Evolutionary conservation across 2,888 invertebrate species (phyloP), one percentile per base, ranked within the genome.

Genomic region (Eupithecia vulgata): DNA sequence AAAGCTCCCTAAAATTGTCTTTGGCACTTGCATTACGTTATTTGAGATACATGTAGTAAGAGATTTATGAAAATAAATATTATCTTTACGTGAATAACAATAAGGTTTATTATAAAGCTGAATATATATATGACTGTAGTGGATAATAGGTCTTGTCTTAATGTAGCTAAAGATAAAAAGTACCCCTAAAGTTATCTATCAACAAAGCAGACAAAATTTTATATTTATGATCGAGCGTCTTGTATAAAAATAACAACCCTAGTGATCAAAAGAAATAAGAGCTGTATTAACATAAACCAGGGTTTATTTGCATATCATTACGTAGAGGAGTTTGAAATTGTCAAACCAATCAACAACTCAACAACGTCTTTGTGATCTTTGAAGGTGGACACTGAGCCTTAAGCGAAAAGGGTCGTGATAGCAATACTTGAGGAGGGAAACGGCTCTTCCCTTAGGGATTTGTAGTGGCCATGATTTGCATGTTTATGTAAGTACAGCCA

Each of bases 11-110:
- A 90, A 89, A 74, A 87, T 89, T 88, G 87, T 88, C 85, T 90
- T 93, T 93, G 93, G 93, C 93, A 93, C 93, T 93, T 92, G 85
- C 85, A 85, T 91, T 90, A 88, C 83, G 79, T 82, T 87, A 84
- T 45, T 72, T 70, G 71, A 70, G 74, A 82, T 80, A 84, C 76
- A 79, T 79, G 75, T 73, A 65, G 61, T 57, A 78, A 82, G 78
- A 59, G 74, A 77, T 59, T 72, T 74, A 77, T 66, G 74, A 65
- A 73, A 72, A 70, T 71, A 71, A 71, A 71, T 68, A 71, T 68
- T 52, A 40, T 68, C 42, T 61, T 52, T 30, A 72, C 21, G 21
- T 57, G 61, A 34, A 69, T 34, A 45, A 34, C 45, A 17, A 67
- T 45, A 48, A 37, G 12, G 65, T 65, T 64, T 12, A 35, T 5